Conservation (phyloP, 2,888 invertebrate genomes). For the Cephus rjabovi region DNA sequence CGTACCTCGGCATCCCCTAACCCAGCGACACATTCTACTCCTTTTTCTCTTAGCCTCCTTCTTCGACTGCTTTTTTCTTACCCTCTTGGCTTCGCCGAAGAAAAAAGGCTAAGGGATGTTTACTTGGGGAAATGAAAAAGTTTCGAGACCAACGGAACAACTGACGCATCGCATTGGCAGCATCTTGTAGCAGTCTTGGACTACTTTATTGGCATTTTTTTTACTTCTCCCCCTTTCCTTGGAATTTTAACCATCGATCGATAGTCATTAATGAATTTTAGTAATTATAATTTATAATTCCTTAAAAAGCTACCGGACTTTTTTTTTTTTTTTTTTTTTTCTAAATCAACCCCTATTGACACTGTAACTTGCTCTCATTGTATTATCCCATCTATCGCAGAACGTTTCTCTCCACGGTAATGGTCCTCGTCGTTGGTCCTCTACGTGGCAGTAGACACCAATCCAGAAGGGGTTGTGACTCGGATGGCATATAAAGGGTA, state of each 20-base stretch:
- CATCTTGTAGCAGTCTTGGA: neutral
- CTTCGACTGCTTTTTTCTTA: neutral
- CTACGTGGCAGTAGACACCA: slow-evolving; percentile 1
- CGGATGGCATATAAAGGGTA: slow-evolving; percentile 36
- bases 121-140: slow-evolving; percentile 27
- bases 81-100: slow-evolving; percentile 8
- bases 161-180: neutral
- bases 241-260: neutral
- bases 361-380: neutral
- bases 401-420: neutral
- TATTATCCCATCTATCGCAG: neutral
- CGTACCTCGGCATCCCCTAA: slow-evolving; percentile 9
- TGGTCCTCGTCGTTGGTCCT: neutral
- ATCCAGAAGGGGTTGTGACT: slow-evolving; percentile 14
- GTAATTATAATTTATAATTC: neutral
- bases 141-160: slow-evolving; percentile 17
- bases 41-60: neutral
- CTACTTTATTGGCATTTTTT: neutral
- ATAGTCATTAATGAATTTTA: neutral
- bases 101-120: slow-evolving; percentile 20
- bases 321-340: neutral
- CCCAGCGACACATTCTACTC: neutral
- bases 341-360: neutral
- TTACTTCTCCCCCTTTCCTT: neutral
- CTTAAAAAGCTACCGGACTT: neutral